These are phyloP conservation scores for Ricordea florida DNA, from an alignment of 92 coral and sea anemone species.

Conservation along the genomic window DNA sequence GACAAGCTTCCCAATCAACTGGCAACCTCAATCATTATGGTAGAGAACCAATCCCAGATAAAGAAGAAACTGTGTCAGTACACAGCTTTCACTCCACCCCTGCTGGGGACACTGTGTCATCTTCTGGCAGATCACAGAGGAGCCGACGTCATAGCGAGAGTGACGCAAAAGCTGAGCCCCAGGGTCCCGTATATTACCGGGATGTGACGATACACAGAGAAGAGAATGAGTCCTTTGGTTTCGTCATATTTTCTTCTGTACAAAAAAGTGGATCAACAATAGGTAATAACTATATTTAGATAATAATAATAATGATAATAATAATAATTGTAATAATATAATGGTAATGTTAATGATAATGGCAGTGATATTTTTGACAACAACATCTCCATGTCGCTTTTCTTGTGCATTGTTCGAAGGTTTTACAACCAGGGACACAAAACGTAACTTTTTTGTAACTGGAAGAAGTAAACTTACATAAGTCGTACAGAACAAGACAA, in stretches of 20 bases:
- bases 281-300: slow-evolving; percentile 41
- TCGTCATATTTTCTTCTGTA: slow-evolving; percentile 90
- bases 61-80: slow-evolving; percentile 48
- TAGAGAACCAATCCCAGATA: slow-evolving; percentile 28
- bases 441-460: too few relatives aligned
- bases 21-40: slow-evolving; percentile 88
- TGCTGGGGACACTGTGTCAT: slow-evolving; percentile 15
- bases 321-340: not conserved
- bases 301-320: not conserved
- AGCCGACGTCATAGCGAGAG: slow-evolving; percentile 83
- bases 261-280: slow-evolving; percentile 93
- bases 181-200: slow-evolving; percentile 54
- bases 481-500: too few relatives aligned
- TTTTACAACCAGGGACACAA: too few relatives aligned
- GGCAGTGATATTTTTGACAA: too few relatives aligned
- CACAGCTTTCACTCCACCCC: slow-evolving; percentile 61
- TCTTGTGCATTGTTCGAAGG: too few relatives aligned
- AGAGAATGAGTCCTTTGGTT: slow-evolving; percentile 91
- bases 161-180: slow-evolving; percentile 64
- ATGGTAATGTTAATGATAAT: not conserved
- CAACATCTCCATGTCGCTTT: too few relatives aligned
- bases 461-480: too few relatives aligned
- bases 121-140: slow-evolving; percentile 25
- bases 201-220: slow-evolving; percentile 77
- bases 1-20: slow-evolving; percentile 85